Conservation (phyloP, 2,888 invertebrate species). For the Imbricaverruca yamaguchii region DNA sequence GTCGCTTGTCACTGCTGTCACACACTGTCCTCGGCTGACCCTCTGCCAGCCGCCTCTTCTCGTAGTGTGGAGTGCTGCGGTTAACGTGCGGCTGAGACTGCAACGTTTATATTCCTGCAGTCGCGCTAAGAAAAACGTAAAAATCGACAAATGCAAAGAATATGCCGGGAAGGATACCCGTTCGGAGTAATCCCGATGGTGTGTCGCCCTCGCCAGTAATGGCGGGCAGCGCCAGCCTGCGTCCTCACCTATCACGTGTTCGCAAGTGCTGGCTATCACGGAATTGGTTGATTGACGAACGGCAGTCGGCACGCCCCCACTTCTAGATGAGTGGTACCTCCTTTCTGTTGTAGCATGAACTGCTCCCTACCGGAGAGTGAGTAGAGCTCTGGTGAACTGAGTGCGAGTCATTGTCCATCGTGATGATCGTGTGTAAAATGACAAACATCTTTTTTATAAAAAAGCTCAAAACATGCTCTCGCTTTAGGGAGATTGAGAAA, state of each 20-base stretch:
- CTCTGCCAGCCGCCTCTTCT: too few species aligned
- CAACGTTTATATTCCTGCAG: too few species aligned
- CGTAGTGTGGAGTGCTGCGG: too few species aligned
- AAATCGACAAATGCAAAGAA: not conserved
- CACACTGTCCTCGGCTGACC: not conserved
- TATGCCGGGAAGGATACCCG: not conserved
- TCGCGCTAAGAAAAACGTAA: not conserved
- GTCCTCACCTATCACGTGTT: not conserved
- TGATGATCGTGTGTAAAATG: constrained; percentile 5
- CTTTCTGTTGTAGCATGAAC: constrained; percentile 2
- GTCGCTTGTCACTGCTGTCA: not conserved
- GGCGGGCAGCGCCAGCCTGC: not conserved
- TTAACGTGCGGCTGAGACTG: too few species aligned
- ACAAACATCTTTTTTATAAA: constrained; percentile 9
- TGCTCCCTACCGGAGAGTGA: not conserved
- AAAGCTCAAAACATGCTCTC: constrained; percentile 9
- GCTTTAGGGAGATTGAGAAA: constrained; percentile 13
- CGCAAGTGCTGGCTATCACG: not conserved
- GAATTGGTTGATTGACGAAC: not conserved
- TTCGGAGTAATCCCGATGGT: not conserved
- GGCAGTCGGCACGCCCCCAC: not conserved
- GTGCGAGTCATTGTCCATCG: not conserved
- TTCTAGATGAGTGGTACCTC: not conserved
- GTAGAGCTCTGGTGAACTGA: not conserved
- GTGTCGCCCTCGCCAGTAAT: not conserved